Evolutionary conservation across 2,113 vertebrate genomes (phyloP).

Genomic region (Calypte anna): DNA sequence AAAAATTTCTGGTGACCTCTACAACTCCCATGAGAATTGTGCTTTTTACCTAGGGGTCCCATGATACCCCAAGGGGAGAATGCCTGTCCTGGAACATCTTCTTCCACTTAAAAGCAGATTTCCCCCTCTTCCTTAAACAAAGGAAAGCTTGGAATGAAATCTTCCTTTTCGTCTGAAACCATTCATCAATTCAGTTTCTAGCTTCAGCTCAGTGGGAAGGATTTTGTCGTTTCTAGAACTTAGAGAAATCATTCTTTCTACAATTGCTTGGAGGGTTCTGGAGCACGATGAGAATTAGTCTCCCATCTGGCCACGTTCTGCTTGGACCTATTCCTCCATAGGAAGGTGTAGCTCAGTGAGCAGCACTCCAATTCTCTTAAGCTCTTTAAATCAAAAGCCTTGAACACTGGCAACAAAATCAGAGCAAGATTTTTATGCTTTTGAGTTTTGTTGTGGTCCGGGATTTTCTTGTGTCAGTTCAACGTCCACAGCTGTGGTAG

Average conservation of each 20-base stretch:
- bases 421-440: background rate
- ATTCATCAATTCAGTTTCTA: conserved; percentile 12
- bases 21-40: too few relatives aligned
- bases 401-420: background rate
- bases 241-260: background rate
- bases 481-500: too few relatives aligned
- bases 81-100: too few relatives aligned
- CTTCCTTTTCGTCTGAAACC: background rate
- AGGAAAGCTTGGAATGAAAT: background rate
- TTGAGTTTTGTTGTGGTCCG: too few relatives aligned
- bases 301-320: background rate
- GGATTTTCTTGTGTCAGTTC: too few relatives aligned
- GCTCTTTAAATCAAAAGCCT: background rate
- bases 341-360: background rate
- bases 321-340: background rate
- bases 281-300: background rate
- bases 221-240: conserved; percentile 4
- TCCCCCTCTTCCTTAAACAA: background rate
- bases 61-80: too few relatives aligned
- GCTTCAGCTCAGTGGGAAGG: background rate
- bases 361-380: background rate
- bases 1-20: too few relatives aligned
- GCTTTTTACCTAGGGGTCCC: too few relatives aligned
- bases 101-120: conserved; percentile 17
- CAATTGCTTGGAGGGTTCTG: background rate